A percentile compares a stretch with the other conserved stretches of the same genome.
These are phyloP conservation scores for Charaxes varanes DNA, from an alignment of 1,140 invertebrate species.

Conservation along the genomic window DNA sequence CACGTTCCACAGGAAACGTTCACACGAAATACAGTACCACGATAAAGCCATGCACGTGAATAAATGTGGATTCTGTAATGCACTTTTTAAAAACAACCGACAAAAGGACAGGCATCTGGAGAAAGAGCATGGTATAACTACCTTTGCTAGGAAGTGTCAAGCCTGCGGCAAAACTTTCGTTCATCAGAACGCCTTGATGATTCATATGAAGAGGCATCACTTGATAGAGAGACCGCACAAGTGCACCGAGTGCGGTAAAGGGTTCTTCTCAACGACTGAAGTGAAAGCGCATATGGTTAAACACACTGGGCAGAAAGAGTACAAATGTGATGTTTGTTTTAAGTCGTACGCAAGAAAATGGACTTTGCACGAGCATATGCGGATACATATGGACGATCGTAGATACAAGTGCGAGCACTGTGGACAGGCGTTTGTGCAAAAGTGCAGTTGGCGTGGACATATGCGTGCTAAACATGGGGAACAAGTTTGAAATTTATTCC, in stretches of 20 bases:
- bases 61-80: constrained; percentile 41
- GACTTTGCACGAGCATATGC: constrained; percentile 65
- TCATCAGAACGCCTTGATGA: constrained; percentile 32
- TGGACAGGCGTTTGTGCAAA: constrained; percentile 40
- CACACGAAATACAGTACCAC: constrained; percentile 41
- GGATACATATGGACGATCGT: constrained; percentile 69
- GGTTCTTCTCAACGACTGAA: constrained; percentile 27
- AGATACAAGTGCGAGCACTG: constrained; percentile 54
- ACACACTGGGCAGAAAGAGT: constrained; percentile 30
- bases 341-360: constrained; percentile 63
- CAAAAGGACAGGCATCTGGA: constrained; percentile 39
- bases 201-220: constrained; percentile 44
- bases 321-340: constrained; percentile 46
- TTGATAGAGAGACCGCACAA: constrained; percentile 47
- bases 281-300: constrained; percentile 35
- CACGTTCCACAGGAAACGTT: constrained; percentile 33
- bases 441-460: constrained; percentile 41
- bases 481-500: constrained; percentile 12
- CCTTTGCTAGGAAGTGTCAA: constrained; percentile 35
- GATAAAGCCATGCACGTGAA: constrained; percentile 28
- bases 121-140: constrained; percentile 32
- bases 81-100: constrained; percentile 38
- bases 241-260: constrained; percentile 50
- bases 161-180: constrained; percentile 45
- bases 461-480: constrained; percentile 41